These are phyloP conservation scores for Druon quercuslanigerum DNA, from an alignment of 1,140 invertebrate species.

Conservation along the genomic window DNA sequence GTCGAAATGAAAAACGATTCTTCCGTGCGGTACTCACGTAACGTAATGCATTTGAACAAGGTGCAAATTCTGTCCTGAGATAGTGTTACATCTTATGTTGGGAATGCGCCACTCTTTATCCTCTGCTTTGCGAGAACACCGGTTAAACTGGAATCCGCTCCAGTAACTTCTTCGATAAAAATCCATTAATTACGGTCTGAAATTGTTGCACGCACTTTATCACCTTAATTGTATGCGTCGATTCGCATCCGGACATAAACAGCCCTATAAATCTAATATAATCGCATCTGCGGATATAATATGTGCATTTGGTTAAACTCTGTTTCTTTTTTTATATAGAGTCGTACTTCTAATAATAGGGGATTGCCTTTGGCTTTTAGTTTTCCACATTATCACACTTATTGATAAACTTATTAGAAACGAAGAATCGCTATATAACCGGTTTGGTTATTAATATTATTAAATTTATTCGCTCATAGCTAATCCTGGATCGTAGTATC, in stretches of 20 bases:
- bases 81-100: slow-evolving; percentile 32
- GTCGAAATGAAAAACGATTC: slow-evolving; percentile 22
- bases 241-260: slow-evolving; percentile 24
- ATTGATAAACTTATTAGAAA: too few relatives aligned
- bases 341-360: slow-evolving; percentile 7
- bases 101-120: slow-evolving; percentile 6
- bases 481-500: too few relatives aligned
- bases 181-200: slow-evolving; percentile 10
- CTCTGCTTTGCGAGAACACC: slow-evolving; percentile 6
- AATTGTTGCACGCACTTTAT: slow-evolving; percentile 24
- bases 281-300: slow-evolving; percentile 7
- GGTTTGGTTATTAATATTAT: too few relatives aligned
- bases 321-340: slow-evolving; percentile 1
- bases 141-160: slow-evolving; percentile 23
- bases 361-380: too few relatives aligned
- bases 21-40: background rate
- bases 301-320: slow-evolving; percentile 17
- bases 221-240: slow-evolving; percentile 23
- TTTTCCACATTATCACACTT: too few relatives aligned
- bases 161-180: slow-evolving; percentile 21
- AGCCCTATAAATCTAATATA: background rate
- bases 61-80: slow-evolving; percentile 31
- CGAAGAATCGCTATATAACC: too few relatives aligned
- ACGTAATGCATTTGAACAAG: slow-evolving; percentile 29
- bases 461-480: too few relatives aligned